Conservation (phyloP, 2,113 vertebrate species). For the Pelusios castaneus region DNA sequence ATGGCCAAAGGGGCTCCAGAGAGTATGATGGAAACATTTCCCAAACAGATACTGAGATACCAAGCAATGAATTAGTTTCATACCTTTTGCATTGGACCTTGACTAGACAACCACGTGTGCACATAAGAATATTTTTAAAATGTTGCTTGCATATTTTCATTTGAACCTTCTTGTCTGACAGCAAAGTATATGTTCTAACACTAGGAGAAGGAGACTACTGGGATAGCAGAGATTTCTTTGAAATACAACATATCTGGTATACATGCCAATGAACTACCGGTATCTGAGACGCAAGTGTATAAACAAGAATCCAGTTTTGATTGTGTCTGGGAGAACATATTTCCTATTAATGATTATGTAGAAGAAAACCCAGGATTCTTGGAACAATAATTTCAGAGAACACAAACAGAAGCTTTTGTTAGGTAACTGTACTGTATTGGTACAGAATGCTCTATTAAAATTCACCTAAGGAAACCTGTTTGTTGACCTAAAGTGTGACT, state of each 20-base stretch:
- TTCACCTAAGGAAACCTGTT: slow-evolving; percentile 70
- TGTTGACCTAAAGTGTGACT: slow-evolving; percentile 56
- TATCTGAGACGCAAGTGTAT: background rate
- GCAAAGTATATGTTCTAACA: background rate
- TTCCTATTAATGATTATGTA: slow-evolving; percentile 44
- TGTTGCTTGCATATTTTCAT: background rate
- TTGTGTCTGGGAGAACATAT: background rate
- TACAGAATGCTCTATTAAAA: slow-evolving; percentile 64
- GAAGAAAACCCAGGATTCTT: background rate
- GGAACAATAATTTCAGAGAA: slow-evolving; percentile 3
- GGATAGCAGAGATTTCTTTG: background rate
- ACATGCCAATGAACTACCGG: background rate
- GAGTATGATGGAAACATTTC: background rate
- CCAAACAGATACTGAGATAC: background rate
- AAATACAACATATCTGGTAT: background rate
- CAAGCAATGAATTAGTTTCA: background rate
- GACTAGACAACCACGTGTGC: background rate
- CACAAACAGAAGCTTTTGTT: slow-evolving; percentile 23
- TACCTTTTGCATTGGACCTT: background rate
- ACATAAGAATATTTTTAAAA: background rate
- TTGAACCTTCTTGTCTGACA: background rate
- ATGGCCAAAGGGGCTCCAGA: background rate
- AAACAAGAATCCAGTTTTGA: background rate
- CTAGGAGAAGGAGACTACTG: background rate
- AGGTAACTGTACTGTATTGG: background rate